These are phyloP conservation scores for Heteromyza rotundicornis DNA, from an alignment of 2,888 invertebrate species.

Conservation along the genomic window DNA sequence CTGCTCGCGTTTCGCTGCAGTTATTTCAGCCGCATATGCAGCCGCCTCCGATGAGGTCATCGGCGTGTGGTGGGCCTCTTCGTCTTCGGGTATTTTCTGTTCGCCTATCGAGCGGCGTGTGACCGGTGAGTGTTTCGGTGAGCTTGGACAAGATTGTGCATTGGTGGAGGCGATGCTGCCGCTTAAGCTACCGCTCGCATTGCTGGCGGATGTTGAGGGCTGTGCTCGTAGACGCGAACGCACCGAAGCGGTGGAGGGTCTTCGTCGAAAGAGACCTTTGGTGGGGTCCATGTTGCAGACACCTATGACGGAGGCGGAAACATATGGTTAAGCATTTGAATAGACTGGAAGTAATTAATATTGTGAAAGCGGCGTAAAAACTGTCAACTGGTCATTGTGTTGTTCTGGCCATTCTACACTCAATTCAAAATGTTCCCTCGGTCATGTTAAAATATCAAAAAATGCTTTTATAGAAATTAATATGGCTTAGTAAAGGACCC, in stretches of 20 bases:
- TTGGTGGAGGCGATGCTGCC: conserved; percentile 36
- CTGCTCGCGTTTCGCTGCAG: conserved; percentile 10
- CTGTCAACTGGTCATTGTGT: too few relatives aligned
- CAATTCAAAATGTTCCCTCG: too few relatives aligned
- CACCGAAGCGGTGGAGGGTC: conserved; percentile 58
- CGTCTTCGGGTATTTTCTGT: conserved; percentile 58
- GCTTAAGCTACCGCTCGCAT: conserved; percentile 33
- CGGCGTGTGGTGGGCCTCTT: conserved; percentile 41
- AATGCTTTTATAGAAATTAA: too few relatives aligned
- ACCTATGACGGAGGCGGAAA: conserved; percentile 46
- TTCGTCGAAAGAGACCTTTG: conserved; percentile 61
- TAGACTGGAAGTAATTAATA: too few relatives aligned
- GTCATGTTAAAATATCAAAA: too few relatives aligned
- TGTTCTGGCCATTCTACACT: too few relatives aligned
- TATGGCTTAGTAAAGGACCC: too few relatives aligned
- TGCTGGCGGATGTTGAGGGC: conserved; percentile 38
- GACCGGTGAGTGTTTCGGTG: conserved; percentile 58
- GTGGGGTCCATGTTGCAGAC: conserved; percentile 61
- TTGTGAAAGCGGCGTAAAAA: too few relatives aligned
- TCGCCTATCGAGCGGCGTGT: conserved; percentile 58
- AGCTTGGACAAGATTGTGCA: conserved; percentile 62
- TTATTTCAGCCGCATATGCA: conserved; percentile 47
- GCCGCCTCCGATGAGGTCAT: conserved; percentile 54
- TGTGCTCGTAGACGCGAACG: conserved; percentile 56
- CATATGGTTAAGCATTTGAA: too few relatives aligned